Evolutionary conservation across 1,140 invertebrate species (phyloP).

Genomic region (Sweltsa coloradensis): DNA sequence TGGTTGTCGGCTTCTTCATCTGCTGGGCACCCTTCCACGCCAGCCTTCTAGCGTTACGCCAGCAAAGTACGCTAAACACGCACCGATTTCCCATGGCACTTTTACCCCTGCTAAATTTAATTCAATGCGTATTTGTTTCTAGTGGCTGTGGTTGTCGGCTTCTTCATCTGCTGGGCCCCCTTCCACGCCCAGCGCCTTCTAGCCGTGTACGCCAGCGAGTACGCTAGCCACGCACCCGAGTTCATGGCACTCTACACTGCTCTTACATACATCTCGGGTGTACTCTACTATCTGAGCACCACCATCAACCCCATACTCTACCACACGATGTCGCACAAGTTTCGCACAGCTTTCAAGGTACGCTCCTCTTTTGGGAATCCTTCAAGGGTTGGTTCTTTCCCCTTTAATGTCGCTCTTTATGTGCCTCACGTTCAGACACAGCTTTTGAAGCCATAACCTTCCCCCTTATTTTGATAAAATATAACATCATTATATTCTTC

Average conservation of each 20-base stretch:
- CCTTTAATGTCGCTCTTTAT: too few species aligned
- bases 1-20: slow-evolving; percentile 86
- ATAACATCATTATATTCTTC: too few species aligned
- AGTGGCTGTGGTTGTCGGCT: slow-evolving; percentile 86
- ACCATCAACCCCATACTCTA: slow-evolving; percentile 75
- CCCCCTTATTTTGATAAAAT: too few species aligned
- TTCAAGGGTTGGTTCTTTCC: too few species aligned
- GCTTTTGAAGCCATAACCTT: too few species aligned
- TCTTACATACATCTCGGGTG: slow-evolving; percentile 59
- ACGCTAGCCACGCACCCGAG: slow-evolving; percentile 16
- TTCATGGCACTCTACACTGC: slow-evolving; percentile 43
- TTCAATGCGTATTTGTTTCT: slow-evolving; percentile 28
- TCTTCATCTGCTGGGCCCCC: slow-evolving; percentile 91
- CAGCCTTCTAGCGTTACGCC: slow-evolving; percentile 65
- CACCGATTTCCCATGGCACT: too few species aligned
- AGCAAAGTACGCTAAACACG: slow-evolving; percentile 21
- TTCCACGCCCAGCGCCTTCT: slow-evolving; percentile 81
- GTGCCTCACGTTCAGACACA: too few species aligned
- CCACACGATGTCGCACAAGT: slow-evolving; percentile 76
- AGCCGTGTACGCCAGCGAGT: slow-evolving; percentile 49
- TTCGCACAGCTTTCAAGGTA: slow-evolving; percentile 70
- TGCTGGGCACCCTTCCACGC: slow-evolving; percentile 90
- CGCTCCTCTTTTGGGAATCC: too few species aligned
- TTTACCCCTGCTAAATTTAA: too few species aligned
- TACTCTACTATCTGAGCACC: slow-evolving; percentile 70